Evolutionary conservation across 1,140 invertebrate species (phyloP).

Genomic region (Schlechtendalia chinensis): DNA sequence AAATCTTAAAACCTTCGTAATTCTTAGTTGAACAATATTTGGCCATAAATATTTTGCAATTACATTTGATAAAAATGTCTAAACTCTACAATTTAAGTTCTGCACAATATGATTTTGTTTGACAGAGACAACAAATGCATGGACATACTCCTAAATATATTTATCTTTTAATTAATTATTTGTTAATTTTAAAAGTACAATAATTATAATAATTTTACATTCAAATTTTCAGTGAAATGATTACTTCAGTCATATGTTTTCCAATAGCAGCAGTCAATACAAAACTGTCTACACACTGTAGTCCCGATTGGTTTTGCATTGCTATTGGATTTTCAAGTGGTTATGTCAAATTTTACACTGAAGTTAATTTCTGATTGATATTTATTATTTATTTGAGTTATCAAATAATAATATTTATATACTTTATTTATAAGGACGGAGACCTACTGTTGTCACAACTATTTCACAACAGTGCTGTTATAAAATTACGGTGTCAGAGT

Average conservation of each 20-base stretch:
- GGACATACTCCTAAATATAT: too few species aligned
- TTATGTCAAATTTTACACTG: conserved; percentile 83
- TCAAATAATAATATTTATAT: conserved; percentile 14
- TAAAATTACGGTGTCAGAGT: conserved; percentile 79
- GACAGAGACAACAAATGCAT: too few species aligned
- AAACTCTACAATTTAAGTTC: too few species aligned
- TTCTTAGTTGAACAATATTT: too few species aligned
- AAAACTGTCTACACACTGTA: conserved; percentile 63
- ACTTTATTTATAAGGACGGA: conserved; percentile 63
- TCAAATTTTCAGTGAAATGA: conserved; percentile 58
- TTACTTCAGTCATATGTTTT: conserved; percentile 63
- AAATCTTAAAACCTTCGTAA: too few species aligned
- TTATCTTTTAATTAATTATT: too few species aligned
- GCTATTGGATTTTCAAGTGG: conserved; percentile 83
- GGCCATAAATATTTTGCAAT: too few species aligned
- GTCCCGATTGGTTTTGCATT: conserved; percentile 91
- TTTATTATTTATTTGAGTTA: conserved; percentile 21
- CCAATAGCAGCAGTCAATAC: conserved; percentile 70
- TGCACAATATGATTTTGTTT: too few species aligned
- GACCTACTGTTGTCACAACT: conserved; percentile 78
- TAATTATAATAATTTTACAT: neutral
- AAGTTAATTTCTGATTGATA: conserved; percentile 56
- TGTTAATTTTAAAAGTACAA: too few species aligned
- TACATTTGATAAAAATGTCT: too few species aligned
- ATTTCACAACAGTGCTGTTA: conserved; percentile 77